Evolutionary conservation across 2,113 vertebrate species (phyloP), one percentile per base, ranked within the genome.

Genomic region (Pomatostomus ruficeps): DNA sequence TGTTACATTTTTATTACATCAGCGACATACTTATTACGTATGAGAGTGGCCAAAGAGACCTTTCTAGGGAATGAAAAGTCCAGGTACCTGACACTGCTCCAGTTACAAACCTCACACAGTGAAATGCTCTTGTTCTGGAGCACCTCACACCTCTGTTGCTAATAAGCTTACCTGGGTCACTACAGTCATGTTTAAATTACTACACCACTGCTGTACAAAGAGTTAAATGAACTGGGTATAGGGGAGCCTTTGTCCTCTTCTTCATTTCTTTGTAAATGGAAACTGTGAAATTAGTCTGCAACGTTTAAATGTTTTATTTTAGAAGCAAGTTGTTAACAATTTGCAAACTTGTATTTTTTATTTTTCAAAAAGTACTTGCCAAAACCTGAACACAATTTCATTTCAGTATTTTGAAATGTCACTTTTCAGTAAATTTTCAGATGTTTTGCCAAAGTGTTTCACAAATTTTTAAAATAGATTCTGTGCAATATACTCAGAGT

Each of bases 391-490:
- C 40, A 42, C 7, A 52, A 24, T 82, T 94, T 87, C 18, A 88
- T 13, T 73, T 82, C 48, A 65, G 49, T 48, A 22, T 58, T 88
- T 85, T 68, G 62, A 96, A 97, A 82, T 88, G 45, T 35, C 54
- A 70, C 33, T 95, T 93, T 91, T 85, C 58, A 91, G 58, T 73
- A 70, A 90, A 79, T 28, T 65, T 65, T 85, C 24, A 72, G 40
- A 38, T 57, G 20, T 57, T 88, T 94, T 79, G 42, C 66, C 25
- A 54, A 85, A 83, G 45, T 31, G 18, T 72, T 93, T 82, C 71
- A 70, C 38, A 85, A 57, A 40, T 66, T 74, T 94, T 93, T 80
- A 43, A 89, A 94, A 93, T 54, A 94, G 63, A 83, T 93, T 85
- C 38, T 9, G 19, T 76, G 40, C 22, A 49, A 17, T 48, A 23